Evolutionary conservation across 2,888 invertebrate genomes (phyloP).

Genomic region (Mythimna pallens): DNA sequence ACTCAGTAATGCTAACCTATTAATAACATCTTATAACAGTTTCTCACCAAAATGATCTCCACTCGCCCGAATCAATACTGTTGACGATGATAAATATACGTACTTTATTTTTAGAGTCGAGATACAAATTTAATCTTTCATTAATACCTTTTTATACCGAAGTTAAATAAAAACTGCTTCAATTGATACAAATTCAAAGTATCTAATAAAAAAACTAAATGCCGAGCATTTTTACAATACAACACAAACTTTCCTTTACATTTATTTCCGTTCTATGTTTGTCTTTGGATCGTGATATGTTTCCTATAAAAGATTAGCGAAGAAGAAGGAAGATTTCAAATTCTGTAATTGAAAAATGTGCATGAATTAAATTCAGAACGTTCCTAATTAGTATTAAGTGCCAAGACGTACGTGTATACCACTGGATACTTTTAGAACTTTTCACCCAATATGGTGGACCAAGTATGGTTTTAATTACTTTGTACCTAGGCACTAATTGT

Average conservation of each 20-base stretch:
- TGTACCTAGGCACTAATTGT: constrained; percentile 12
- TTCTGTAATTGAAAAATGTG: not conserved
- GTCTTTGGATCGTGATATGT: not conserved
- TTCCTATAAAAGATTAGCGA: not conserved
- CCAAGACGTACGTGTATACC: not conserved
- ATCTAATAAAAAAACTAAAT: not conserved
- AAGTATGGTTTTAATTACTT: constrained; percentile 19
- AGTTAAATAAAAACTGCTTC: not conserved
- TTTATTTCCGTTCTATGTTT: not conserved
- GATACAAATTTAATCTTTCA: too few relatives aligned
- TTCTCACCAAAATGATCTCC: constrained; percentile 19
- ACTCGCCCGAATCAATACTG: not conserved
- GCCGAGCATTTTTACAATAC: not conserved
- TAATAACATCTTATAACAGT: constrained; percentile 44
- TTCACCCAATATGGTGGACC: constrained; percentile 6
- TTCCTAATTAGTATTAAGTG: not conserved
- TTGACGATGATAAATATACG: not conserved
- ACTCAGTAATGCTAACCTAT: constrained; percentile 64
- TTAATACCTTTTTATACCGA: too few relatives aligned
- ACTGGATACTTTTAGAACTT: not conserved
- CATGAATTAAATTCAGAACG: not conserved
- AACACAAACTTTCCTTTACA: not conserved
- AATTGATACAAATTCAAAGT: not conserved
- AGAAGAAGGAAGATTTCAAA: not conserved
- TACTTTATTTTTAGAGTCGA: not conserved